These are phyloP conservation scores for Mermis nigrescens DNA, from an alignment of 2,888 invertebrate genomes.

Conservation along the genomic window DNA sequence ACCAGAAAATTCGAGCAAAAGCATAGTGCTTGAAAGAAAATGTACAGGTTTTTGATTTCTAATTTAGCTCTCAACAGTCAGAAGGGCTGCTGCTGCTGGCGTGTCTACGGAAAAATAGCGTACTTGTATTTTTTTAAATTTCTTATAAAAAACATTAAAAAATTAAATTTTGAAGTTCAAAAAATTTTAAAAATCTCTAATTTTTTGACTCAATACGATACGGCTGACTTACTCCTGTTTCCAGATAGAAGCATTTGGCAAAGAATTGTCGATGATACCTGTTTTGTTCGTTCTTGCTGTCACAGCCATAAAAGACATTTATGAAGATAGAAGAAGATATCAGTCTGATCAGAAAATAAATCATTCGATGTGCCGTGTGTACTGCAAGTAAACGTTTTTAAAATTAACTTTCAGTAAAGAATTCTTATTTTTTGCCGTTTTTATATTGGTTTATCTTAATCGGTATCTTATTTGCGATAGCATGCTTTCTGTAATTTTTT, in stretches of 20 bases:
- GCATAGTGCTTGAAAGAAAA: too few relatives aligned
- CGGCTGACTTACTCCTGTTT: background rate
- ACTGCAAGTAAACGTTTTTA: constrained; percentile 55
- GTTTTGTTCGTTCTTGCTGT: constrained; percentile 77
- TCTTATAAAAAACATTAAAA: background rate
- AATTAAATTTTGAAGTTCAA: background rate
- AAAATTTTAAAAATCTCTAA: background rate
- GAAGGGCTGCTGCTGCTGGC: too few relatives aligned
- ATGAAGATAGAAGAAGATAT: constrained; percentile 73
- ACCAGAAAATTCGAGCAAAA: too few relatives aligned
- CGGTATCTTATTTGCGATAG: background rate
- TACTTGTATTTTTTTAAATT: background rate
- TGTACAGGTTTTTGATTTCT: too few relatives aligned
- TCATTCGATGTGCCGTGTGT: constrained; percentile 72
- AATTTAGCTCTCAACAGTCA: too few relatives aligned
- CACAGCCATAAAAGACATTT: constrained; percentile 90
- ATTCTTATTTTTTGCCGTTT: background rate
- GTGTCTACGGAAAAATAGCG: too few relatives aligned
- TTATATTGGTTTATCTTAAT: background rate
- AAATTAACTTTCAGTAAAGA: constrained; percentile 20
- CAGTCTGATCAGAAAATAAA: constrained; percentile 81
- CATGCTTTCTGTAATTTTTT: background rate
- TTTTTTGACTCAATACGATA: background rate
- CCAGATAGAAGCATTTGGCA: constrained; percentile 20
- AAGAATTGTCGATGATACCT: constrained; percentile 49